Base-by-base conservation (phyloP, 1,140 invertebrate genomes). In the Philotrypesis tridentata region DNA sequence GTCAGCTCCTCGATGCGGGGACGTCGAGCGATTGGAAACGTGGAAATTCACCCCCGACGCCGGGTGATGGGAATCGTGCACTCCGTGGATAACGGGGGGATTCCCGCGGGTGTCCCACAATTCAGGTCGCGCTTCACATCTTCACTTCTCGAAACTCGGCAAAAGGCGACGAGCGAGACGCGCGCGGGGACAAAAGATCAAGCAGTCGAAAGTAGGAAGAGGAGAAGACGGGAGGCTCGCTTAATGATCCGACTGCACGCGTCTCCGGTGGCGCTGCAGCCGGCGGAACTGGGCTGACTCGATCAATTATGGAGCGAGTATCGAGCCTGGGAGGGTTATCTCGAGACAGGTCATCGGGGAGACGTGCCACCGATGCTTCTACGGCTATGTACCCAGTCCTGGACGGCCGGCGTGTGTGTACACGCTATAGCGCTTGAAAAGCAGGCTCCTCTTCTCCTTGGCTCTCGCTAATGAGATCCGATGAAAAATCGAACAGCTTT, bases 261-360 rank as follows among this genome's bases (percentile, higher is more conserved):
- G 68, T 79, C 78, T 71, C 78, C n/a, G 25, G 55, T 43, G 48
- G 55, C 55, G 9, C 61, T 0, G 61, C 23, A 29, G 60, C 12
- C 17, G 29, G 9, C 73, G 73, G 73, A 60, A 80, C 79, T 60
- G 31, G 67, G 70, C 48, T 67, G 71, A 65, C 79, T 75, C 72
- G 71, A 81, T 81, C 79, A 68, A 81, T 81, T 81, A 81, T 81
- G 79, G 37, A 81, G 61, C 68, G n/a, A n/a, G 72, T 70, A 75
- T 81, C 29, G 72, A 75, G 40, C 65, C 27, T 33, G 25, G 63
- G 37, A 65, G 37, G 71, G 79, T 68, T 75, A 81, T 71, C 61
- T 76, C 80, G 63, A 70, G 63, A 70, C 79, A 68, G 79, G 79
- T 70, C 79, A 81, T 75, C 72, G 43, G 61, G 72, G 79, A 81